Evolutionary conservation across 2,888 invertebrate genomes (phyloP).

Genomic region (Pogonocherus hispidulus): DNA sequence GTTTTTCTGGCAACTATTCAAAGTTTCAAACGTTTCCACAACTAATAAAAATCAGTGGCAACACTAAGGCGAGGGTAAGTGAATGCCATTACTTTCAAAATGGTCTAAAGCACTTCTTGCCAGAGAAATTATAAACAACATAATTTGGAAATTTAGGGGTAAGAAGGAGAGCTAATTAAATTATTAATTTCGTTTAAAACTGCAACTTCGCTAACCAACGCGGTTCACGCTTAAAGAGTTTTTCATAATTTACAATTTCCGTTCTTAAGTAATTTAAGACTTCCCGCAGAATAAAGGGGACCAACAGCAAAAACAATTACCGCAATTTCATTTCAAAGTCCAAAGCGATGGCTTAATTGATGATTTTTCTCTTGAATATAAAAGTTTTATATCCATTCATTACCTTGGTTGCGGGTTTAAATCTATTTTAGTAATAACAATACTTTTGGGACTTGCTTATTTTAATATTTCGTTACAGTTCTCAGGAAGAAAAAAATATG

Average conservation of each 20-base stretch:
- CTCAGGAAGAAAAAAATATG: too few species aligned
- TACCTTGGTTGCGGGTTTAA: background rate
- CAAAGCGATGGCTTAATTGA: slow-evolving; percentile 28
- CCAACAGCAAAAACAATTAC: slow-evolving; percentile 39
- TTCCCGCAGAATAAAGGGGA: slow-evolving; percentile 34
- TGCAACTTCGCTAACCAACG: slow-evolving; percentile 52
- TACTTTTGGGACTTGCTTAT: too few species aligned
- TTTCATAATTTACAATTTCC: slow-evolving; percentile 48
- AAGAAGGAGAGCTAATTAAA: slow-evolving; percentile 51
- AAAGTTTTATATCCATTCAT: background rate
- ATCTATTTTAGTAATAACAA: background rate
- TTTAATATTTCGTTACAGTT: too few species aligned
- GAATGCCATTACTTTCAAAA: background rate
- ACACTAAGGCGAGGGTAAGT: background rate
- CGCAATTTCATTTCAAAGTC: slow-evolving; percentile 31
- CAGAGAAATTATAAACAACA: slow-evolving; percentile 23
- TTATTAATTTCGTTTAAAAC: slow-evolving; percentile 60
- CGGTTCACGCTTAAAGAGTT: slow-evolving; percentile 52
- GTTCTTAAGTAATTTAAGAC: slow-evolving; percentile 42
- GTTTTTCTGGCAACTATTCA: too few species aligned
- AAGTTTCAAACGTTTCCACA: too few species aligned
- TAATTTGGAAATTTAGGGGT: slow-evolving; percentile 24
- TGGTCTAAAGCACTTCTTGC: background rate
- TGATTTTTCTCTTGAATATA: background rate
- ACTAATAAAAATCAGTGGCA: too few species aligned